These are phyloP conservation scores for Hermaeophaga mercurialis DNA, from an alignment of 2,888 invertebrate genomes.

Conservation along the genomic window DNA sequence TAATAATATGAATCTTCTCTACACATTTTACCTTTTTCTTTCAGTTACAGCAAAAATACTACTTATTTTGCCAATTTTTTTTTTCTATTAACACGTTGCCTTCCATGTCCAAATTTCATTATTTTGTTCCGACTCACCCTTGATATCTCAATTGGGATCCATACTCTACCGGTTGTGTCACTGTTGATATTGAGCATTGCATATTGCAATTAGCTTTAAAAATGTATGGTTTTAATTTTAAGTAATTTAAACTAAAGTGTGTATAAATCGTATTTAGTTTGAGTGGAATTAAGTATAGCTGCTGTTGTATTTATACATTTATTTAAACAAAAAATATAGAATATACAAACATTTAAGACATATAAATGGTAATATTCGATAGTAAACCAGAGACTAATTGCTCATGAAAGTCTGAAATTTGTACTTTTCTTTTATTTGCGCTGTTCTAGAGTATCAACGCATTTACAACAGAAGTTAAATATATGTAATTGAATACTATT, in stretches of 20 bases:
- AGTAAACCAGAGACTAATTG: neutral
- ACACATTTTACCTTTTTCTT: no score
- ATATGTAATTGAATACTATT: constrained; percentile 26
- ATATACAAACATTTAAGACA: no score
- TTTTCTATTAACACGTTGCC: neutral
- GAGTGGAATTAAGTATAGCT: neutral
- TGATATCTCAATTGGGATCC: neutral
- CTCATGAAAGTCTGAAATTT: neutral
- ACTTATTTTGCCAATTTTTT: no score
- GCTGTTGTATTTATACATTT: no score
- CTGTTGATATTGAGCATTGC: neutral
- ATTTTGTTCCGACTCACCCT: neutral
- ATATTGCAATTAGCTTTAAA: neutral
- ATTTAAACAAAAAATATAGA: no score
- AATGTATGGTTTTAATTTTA: neutral
- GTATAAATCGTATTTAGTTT: neutral
- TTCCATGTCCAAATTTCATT: neutral
- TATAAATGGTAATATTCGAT: neutral
- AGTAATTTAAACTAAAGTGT: neutral
- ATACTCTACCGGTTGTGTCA: no score
- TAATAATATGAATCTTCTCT: no score
- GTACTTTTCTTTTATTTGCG: constrained; percentile 8
- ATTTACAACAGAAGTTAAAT: constrained; percentile 25
- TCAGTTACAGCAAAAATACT: no score
- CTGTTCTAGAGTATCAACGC: constrained; percentile 15